Evolutionary conservation across 2,797 vertebrate genomes (phyloP).

Genomic region (Hypotaenidia philippensis): DNA sequence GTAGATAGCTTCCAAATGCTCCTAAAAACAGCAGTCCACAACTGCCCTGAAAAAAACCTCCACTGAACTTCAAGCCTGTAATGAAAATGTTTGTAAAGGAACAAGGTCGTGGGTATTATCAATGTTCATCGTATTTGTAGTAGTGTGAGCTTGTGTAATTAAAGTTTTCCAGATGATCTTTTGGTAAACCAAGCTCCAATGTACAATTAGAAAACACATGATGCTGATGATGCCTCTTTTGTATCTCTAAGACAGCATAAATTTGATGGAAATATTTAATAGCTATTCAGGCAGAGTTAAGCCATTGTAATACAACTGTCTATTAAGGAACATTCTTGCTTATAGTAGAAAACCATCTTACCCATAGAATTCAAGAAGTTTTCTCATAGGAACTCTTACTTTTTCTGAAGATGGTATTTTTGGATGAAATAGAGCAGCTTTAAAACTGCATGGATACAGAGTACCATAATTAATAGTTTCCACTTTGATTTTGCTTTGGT

Average conservation of each 20-base stretch:
- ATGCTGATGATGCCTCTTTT: not conserved
- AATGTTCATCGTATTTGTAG: not conserved
- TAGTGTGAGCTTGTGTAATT: not conserved
- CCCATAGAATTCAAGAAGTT: not conserved
- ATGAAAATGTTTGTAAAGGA: not conserved
- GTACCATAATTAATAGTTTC: fast-evolving
- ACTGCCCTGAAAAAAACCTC: not conserved
- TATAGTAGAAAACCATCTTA: not conserved
- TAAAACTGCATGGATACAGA: not conserved
- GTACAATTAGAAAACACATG: not conserved
- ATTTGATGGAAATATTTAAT: not conserved
- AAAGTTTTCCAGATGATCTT: not conserved
- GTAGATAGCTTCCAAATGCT: not conserved
- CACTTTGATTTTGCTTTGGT: not conserved
- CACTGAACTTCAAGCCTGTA: not conserved
- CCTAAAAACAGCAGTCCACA: not conserved
- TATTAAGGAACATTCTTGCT: not conserved
- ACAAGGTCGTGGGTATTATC: not conserved
- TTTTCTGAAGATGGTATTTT: not conserved
- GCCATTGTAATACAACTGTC: not conserved
- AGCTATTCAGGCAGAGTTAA: not conserved
- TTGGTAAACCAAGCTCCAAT: not conserved
- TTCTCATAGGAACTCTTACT: not conserved
- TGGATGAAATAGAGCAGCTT: not conserved
- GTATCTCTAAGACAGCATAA: not conserved